phyloP scores from a whole-genome alignment of 2,888 invertebrate species.

The Alloplasta piceator region DNA sequence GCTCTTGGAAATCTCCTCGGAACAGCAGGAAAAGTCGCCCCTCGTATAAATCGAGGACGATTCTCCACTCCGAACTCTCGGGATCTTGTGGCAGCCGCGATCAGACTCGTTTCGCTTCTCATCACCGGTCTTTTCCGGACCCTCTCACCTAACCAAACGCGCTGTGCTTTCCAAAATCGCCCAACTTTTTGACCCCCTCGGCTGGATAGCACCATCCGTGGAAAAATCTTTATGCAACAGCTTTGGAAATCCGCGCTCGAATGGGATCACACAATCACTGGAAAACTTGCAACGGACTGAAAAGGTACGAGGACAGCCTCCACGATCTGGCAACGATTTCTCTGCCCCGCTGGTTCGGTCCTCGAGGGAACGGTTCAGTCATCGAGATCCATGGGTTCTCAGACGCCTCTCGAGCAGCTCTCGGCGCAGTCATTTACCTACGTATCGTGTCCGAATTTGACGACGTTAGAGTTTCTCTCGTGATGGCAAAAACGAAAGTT shows the following conservation, averaged over 20 bases:
- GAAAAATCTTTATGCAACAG: slow-evolving; percentile 56
- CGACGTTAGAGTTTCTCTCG: slow-evolving; percentile 29
- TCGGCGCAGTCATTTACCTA: slow-evolving; percentile 50
- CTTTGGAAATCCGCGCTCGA: slow-evolving; percentile 49
- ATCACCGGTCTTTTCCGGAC: neutral
- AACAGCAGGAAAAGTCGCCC: neutral
- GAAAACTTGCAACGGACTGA: slow-evolving; percentile 31
- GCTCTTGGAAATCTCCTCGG: slow-evolving; percentile 6
- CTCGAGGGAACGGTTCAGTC: neutral
- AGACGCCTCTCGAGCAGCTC: slow-evolving; percentile 55
- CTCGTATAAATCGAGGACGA: slow-evolving; percentile 17
- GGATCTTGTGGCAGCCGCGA: slow-evolving; percentile 48
- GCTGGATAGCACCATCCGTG: slow-evolving; percentile 59
- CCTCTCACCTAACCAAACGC: slow-evolving; percentile 37
- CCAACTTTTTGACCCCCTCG: slow-evolving; percentile 57
- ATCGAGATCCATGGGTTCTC: slow-evolving; percentile 59
- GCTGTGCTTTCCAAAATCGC: slow-evolving; percentile 38
- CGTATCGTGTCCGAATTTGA: slow-evolving; percentile 13
- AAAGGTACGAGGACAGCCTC: neutral
- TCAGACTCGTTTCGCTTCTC: slow-evolving; percentile 53
- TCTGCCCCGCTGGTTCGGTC: slow-evolving; percentile 52
- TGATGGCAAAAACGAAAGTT: slow-evolving; percentile 61
- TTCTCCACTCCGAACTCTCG: slow-evolving; percentile 45
- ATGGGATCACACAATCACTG: slow-evolving; percentile 44
- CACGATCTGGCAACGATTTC: neutral